phyloP scores from a whole-genome alignment of 2,888 invertebrate genomes.

The Lymantria dispar region DNA sequence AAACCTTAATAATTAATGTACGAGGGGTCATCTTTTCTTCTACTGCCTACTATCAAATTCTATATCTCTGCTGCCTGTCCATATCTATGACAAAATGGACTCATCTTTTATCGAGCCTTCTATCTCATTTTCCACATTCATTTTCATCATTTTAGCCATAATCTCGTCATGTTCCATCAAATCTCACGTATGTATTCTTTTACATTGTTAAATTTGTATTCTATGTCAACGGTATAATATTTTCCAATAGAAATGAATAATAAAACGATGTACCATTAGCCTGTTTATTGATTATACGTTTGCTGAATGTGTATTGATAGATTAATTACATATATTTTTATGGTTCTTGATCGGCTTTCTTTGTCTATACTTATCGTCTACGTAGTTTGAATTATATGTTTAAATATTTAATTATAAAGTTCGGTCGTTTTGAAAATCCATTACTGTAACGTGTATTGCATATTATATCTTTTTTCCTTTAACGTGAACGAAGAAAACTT shows the following conservation, averaged over 20 bases:
- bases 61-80: no score
- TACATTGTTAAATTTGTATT: background rate
- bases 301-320: slow-evolving; percentile 37
- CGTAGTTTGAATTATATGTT: background rate
- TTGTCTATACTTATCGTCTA: slow-evolving; percentile 2
- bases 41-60: no score
- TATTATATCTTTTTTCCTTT: background rate
- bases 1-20: no score
- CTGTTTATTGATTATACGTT: slow-evolving; percentile 41
- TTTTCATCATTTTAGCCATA: no score
- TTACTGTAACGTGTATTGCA: background rate
- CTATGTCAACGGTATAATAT: slow-evolving; percentile 17
- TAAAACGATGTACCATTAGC: slow-evolving; percentile 43
- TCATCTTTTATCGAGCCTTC: no score
- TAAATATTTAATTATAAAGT: background rate
- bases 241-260: slow-evolving; percentile 44
- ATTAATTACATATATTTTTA: slow-evolving; percentile 22
- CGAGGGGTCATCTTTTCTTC: no score
- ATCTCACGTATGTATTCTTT: no score
- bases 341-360: background rate
- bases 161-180: no score
- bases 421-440: background rate
- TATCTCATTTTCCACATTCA: no score
- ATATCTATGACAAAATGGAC: no score
- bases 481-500: background rate